Evolutionary conservation across 2,113 vertebrate species (phyloP), one percentile per base, ranked within the genome.

Genomic region (Onychorhynchus coronatus): DNA sequence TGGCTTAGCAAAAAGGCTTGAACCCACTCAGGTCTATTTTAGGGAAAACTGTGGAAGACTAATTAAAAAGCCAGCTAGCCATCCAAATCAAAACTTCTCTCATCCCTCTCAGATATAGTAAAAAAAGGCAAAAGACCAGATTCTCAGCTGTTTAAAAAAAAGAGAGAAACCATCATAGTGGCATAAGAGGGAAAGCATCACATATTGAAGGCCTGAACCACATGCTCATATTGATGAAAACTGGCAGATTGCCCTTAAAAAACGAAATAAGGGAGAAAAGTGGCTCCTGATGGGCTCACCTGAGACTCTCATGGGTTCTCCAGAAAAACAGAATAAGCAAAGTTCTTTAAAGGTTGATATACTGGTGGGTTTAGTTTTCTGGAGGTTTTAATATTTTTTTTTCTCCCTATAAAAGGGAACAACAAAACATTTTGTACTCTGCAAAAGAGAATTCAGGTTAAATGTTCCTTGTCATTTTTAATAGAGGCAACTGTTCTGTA

Each of bases 391-490:
- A 2, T 8, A 75, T 62, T 83, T 47, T 88, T 47, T 88, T 80
- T 74, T 47, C 63, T 87, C 56, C 58, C 18, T 3, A 1, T 85
- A 50, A 93, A 89, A 89, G 75, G 55, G 72, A 87, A 24, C 61
- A 85, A 53, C 53, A 89, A 85, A 91, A 61, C 33, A 63, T 91
- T 91, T 91, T 90, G 65, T 92, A 72, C 42, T 74, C 46, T 58
- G n/a, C 46, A 87, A 91, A 83, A 56, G 63, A 94, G 74, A 95
- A 88, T 90, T 93, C 61, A 81, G 52, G 61, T 94, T 95, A 90
- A 91, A 95, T 93, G 82, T 96, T 94, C 50, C 75, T 76, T 95
- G 88, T 94, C 18, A 90, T 94, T 90, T 93, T 94, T 80, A 86
- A 95, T 80, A 88, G 76, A 92, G 81, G 84, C 76, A 93, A 93